Base-by-base conservation (phyloP, 2,797 vertebrate genomes). In the Pseudomugil gertrudae region DNA sequence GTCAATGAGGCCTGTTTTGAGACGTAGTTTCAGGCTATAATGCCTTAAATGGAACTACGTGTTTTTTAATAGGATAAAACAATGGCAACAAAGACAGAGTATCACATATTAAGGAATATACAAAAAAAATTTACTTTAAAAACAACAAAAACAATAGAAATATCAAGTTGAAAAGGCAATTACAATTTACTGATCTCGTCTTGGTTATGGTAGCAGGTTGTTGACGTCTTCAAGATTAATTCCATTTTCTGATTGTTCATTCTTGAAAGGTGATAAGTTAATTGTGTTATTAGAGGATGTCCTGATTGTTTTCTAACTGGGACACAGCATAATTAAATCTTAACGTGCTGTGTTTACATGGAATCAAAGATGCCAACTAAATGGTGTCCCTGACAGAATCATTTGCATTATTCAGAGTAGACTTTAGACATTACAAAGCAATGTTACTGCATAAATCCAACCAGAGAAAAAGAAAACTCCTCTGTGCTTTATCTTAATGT, bases 1-100 rank as follows among this genome's bases (percentile, higher is more conserved):
- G 73, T 50, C 50, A 75, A 76, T 71, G 60, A 72, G 47, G 51
- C 23, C 40, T 56, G 35, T 45, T 62, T 63, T 5, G 2, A 74
- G 54, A 23, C 52, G 27, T 27, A 1, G 36, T 57, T 38, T 63
- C 45, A 62, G 30, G 61, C 50, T 59, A 59, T 32, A 69, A 72
- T 52, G 63, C 38, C 27, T 50, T 45, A 35, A 54, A 19, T 79
- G 32, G n/a, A 60, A 71, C 19, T 60, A 32, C 17, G 38, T 15
- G 38, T 63, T 59, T 59, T 45, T 66, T 54, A 66, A 50, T 4
- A 21, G n/a, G 45, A 4, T 67, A 47, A 60, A 68, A 62, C n/a
- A 45, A 45, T 27, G 21, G 7, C 14, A 2, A 0, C n/a, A 48
- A 1, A 51, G 23, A 0, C 21, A 29, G 21, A 36, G 35, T 48